Evolutionary conservation across 2,113 vertebrate genomes (phyloP).

Genomic region (Nanorana parkeri): DNA sequence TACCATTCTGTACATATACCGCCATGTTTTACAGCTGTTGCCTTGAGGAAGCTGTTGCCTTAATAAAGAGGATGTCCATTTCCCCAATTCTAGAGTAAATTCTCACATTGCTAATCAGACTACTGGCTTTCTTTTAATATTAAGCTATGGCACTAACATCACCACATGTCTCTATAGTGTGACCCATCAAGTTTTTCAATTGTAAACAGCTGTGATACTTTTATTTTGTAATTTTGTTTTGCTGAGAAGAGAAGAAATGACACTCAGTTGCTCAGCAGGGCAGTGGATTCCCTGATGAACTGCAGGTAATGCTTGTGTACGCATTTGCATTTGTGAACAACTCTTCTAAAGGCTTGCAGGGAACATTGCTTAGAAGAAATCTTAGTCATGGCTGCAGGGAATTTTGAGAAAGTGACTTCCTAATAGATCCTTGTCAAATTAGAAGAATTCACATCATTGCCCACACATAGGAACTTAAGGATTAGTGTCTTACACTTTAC

Average conservation of each 20-base stretch:
- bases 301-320: not conserved
- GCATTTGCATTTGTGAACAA: conserved; percentile 3
- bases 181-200: no score
- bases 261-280: not conserved
- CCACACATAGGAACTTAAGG: not conserved
- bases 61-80: no score
- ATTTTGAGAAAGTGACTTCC: not conserved
- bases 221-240: not conserved
- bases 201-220: not conserved
- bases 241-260: not conserved
- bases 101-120: no score
- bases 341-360: not conserved
- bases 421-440: conserved; percentile 23
- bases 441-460: not conserved
- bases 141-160: no score
- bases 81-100: no score
- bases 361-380: conserved; percentile 1
- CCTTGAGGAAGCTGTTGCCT: no score
- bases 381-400: conserved; percentile 3
- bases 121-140: no score
- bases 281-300: conserved; percentile 10
- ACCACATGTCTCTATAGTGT: no score
- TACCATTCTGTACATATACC: no score
- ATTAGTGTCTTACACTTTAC: not conserved
- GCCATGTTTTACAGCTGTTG: no score